These are phyloP conservation scores for Drosophila bocqueti DNA, from an alignment of 1,140 invertebrate genomes.

Conservation along the genomic window DNA sequence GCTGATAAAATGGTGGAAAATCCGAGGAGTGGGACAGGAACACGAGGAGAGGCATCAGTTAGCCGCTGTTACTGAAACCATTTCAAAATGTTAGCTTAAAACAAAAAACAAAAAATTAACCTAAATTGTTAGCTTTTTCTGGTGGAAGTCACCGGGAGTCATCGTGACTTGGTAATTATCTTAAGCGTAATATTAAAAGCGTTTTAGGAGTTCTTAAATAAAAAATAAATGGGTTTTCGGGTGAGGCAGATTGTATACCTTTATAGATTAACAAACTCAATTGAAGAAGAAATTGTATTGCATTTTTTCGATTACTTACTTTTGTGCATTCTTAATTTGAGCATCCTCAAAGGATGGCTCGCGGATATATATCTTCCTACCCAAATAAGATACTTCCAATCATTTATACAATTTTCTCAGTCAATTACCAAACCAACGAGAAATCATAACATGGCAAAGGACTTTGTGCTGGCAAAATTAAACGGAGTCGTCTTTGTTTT, in stretches of 20 bases:
- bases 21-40: background rate
- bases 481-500: slow-evolving; percentile 26
- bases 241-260: too few relatives aligned
- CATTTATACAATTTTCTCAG: slow-evolving; percentile 20
- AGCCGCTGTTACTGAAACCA: slow-evolving; percentile 20
- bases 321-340: background rate
- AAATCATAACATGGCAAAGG: slow-evolving; percentile 33
- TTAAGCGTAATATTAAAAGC: too few relatives aligned
- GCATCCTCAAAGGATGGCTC: slow-evolving; percentile 12
- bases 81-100: slow-evolving; percentile 21
- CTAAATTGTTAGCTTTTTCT: slow-evolving; percentile 1
- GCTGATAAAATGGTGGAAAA: slow-evolving; percentile 21
- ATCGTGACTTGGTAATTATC: background rate
- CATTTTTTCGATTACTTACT: background rate
- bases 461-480: slow-evolving; percentile 21
- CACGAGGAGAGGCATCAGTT: slow-evolving; percentile 5
- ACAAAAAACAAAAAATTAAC: slow-evolving; percentile 14
- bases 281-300: background rate
- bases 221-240: too few relatives aligned
- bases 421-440: background rate
- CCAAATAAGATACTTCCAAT: slow-evolving; percentile 18
- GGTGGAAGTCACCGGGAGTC: background rate
- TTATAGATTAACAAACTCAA: too few relatives aligned
- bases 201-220: too few relatives aligned
- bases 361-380: background rate